Evolutionary conservation across 1,140 invertebrate genomes (phyloP).

Genomic region (Platyscapa corneri): DNA sequence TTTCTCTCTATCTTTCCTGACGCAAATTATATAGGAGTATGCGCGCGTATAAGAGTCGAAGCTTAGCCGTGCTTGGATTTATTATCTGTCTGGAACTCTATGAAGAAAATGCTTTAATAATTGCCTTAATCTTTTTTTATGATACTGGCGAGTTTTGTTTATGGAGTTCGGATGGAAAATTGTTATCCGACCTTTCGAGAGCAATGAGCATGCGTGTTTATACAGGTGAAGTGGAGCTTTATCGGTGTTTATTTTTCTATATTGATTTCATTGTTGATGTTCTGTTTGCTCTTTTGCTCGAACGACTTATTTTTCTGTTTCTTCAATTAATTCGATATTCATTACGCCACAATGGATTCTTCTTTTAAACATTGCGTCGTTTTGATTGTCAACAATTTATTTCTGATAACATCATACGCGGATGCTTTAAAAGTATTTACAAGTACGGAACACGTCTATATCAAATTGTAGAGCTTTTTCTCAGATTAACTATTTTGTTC

Average conservation of each 20-base stretch:
- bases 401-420: background rate
- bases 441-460: too few relatives aligned
- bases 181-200: background rate
- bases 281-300: background rate
- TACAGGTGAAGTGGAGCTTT: background rate
- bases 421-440: background rate
- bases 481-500: too few relatives aligned
- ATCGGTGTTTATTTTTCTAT: background rate
- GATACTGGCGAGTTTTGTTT: background rate
- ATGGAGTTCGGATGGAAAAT: background rate
- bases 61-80: slow-evolving; percentile 13
- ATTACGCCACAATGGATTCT: background rate
- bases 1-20: background rate
- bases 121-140: background rate
- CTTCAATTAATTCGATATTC: background rate
- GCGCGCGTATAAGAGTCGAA: background rate
- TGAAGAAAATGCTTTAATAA: background rate
- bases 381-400: background rate
- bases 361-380: background rate
- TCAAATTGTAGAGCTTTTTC: too few relatives aligned
- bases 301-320: background rate
- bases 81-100: background rate
- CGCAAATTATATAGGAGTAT: background rate
- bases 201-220: background rate
- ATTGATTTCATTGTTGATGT: background rate